These are phyloP conservation scores for Dendropsophus ebraccatus DNA, from an alignment of 2,113 vertebrate species.

Conservation along the genomic window DNA sequence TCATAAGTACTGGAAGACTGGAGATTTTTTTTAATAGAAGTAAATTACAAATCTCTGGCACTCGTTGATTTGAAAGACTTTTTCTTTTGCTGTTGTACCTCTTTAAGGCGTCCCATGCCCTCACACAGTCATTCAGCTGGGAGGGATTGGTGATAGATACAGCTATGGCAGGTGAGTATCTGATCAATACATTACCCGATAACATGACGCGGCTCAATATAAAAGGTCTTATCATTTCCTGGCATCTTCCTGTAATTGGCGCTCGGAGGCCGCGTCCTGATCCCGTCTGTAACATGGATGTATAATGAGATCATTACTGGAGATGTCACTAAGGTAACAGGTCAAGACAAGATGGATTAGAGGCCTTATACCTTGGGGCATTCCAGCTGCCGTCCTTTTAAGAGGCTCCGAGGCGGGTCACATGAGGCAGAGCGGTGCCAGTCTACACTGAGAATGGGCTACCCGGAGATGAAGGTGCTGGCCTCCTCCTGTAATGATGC, in stretches of 20 bases:
- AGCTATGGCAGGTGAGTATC: not conserved
- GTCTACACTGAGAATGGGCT: slow-evolving; percentile 16
- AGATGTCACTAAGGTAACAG: slow-evolving; percentile 50
- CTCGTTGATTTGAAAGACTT: no score
- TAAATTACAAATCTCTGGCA: no score
- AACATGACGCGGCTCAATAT: not conserved
- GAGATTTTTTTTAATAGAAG: no score
- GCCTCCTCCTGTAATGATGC: not conserved
- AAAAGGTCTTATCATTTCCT: not conserved
- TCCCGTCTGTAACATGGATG: not conserved
- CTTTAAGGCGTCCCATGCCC: no score
- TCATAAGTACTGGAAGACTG: no score
- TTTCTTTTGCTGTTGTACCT: no score
- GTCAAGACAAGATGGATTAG: slow-evolving; percentile 46
- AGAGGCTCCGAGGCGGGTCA: slow-evolving; percentile 12
- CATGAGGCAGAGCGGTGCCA: not conserved
- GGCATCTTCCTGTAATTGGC: slow-evolving; percentile 23
- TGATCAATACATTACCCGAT: not conserved
- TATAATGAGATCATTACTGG: slow-evolving; percentile 48
- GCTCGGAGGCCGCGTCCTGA: not conserved
- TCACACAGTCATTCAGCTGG: no score
- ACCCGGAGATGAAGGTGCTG: slow-evolving; percentile 41
- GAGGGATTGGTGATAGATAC: not conserved
- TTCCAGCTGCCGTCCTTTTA: slow-evolving; percentile 11
- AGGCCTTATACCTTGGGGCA: slow-evolving; percentile 37